Conservation (phyloP, 2,797 vertebrate genomes). For the Pantherophis alleghaniensis region DNA sequence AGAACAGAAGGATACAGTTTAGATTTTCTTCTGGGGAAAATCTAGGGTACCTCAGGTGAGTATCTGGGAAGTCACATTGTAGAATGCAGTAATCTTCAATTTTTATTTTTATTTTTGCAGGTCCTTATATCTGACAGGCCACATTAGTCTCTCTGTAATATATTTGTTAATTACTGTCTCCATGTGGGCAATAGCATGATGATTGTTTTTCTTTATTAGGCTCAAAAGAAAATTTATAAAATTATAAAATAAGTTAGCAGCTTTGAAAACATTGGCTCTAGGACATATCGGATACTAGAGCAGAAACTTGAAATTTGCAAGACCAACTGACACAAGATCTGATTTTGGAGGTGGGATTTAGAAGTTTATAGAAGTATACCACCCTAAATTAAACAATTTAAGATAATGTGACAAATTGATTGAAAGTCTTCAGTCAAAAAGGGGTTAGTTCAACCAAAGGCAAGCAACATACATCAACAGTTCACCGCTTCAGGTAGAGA, state of each 20-base stretch:
- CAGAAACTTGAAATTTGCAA: background rate
- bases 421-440: background rate
- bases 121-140: background rate
- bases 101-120: background rate
- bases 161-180: background rate
- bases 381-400: background rate
- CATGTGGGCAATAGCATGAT: background rate
- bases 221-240: background rate
- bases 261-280: background rate
- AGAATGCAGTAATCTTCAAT: background rate
- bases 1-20: conserved; percentile 49
- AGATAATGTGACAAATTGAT: background rate
- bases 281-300: background rate
- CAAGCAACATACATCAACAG: background rate
- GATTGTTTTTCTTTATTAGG: background rate
- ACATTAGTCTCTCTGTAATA: background rate
- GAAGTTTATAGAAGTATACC: background rate
- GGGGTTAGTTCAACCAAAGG: background rate
- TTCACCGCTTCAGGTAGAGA: background rate
- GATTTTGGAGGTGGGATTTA: background rate
- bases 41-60: conserved; percentile 45
- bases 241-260: background rate
- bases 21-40: conserved; percentile 45
- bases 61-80: background rate
- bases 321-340: background rate